phyloP scores from a whole-genome alignment of 2,888 invertebrate genomes.

The Yponomeuta plumbellus region DNA sequence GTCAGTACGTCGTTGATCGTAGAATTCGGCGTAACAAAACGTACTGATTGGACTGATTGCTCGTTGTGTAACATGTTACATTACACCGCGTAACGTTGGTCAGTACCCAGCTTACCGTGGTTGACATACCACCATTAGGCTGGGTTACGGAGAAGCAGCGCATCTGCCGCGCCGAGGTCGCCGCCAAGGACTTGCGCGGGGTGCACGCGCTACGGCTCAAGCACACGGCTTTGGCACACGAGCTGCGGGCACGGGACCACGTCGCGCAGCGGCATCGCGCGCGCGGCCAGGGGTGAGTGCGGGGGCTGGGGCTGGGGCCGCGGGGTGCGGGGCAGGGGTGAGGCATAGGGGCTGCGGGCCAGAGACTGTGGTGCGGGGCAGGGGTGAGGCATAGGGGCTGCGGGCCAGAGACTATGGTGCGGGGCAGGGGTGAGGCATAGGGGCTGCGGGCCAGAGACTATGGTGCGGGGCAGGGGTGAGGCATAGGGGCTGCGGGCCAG shows the following conservation, averaged over 20 bases:
- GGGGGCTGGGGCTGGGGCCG: conserved; percentile 61
- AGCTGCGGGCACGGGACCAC: conserved; percentile 85
- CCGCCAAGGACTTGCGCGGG: conserved; percentile 94
- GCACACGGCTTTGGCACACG: conserved; percentile 92
- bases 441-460: conserved; percentile 76
- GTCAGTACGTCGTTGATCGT: too few relatives aligned
- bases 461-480: too few relatives aligned
- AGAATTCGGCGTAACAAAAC: too few relatives aligned
- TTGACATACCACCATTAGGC: conserved; percentile 60
- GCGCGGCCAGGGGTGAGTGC: conserved; percentile 79
- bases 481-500: too few relatives aligned
- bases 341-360: too few relatives aligned
- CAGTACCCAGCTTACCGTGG: too few relatives aligned
- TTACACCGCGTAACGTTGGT: too few relatives aligned
- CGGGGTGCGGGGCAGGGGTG: conserved; percentile 79
- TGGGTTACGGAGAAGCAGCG: conserved; percentile 97
- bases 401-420: conserved; percentile 79
- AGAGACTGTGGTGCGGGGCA: conserved; percentile 75
- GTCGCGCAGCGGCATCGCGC: conserved; percentile 58
- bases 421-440: conserved; percentile 56
- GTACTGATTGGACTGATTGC: too few relatives aligned
- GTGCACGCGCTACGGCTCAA: conserved; percentile 93
- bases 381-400: conserved; percentile 92
- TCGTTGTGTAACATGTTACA: too few relatives aligned
- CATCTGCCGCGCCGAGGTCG: conserved; percentile 93